Base-by-base conservation (phyloP, 2,888 invertebrate species). In the Ophion slaviceki region DNA sequence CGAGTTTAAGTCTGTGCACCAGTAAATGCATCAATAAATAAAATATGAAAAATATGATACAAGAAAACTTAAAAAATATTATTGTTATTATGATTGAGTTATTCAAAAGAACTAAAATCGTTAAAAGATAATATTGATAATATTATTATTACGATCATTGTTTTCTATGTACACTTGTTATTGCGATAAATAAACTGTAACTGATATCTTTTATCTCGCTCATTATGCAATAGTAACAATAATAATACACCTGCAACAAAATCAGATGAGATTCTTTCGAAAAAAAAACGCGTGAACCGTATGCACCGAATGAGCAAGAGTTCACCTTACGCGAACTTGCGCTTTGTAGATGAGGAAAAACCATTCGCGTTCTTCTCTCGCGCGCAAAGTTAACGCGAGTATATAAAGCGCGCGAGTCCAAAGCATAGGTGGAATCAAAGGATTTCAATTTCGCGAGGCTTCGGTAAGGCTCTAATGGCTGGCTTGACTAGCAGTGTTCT, bases 391-490 rank as follows among this genome's bases (percentile, higher is more conserved):
- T 20, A 17, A 59, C 47, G 6, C n/a, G 7, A 62, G 32, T 45
- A 17, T 20, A 20, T 70, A 62, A 72, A 45, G 62, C 71, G 57
- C 20, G 24, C 59, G 59, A 53, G 67, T 62, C 66, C 61, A 24
- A 45, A 68, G 80, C 67, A 81, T 75, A 81, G 80, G 80, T 75
- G 80, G 83, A 86, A 86, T 83, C 85, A 83, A 86, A 86, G 82
- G 85, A 86, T 86, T 86, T 86, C 82, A 86, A 86, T 86, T 86
- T 86, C 80, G 85, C 85, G 61, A 81, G 80, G 80, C 71, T 72
- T 71, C 71, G 71, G 64, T 47, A 28, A 84, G 84, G 84, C 80
- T 83, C 82, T 83, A 83, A 86, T 83, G 83, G 82, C 82, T 82
- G 82, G 85, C 80, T 82, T 77, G 82, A 80, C 72, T 66, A 71